These are phyloP conservation scores for Ariopsis seemanni DNA, from an alignment of 2,113 vertebrate genomes.

Conservation along the genomic window DNA sequence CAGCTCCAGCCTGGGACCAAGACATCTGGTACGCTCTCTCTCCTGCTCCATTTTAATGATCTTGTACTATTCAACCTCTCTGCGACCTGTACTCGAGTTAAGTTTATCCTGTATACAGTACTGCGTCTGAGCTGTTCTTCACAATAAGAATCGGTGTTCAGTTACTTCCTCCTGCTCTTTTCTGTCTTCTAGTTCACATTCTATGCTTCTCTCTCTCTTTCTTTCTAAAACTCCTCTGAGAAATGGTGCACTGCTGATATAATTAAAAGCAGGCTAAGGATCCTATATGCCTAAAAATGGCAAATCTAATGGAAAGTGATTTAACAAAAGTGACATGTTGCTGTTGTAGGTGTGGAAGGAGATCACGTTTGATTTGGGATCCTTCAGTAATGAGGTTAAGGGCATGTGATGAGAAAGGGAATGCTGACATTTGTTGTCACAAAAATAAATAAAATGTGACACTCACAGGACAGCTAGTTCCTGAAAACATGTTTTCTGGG, in stretches of 20 bases:
- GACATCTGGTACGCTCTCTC: constrained; percentile 80
- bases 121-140: background rate
- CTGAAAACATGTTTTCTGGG: background rate
- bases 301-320: constrained; percentile 47
- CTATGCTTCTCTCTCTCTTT: background rate
- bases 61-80: background rate
- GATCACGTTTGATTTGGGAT: constrained; percentile 41
- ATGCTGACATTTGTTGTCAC: background rate
- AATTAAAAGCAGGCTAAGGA: constrained; percentile 43
- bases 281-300: constrained; percentile 44
- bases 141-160: no score
- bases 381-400: constrained; percentile 40
- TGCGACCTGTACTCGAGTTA: background rate
- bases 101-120: background rate
- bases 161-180: no score
- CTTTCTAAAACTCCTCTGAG: constrained; percentile 40
- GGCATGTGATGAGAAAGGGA: constrained; percentile 4
- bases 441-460: background rate
- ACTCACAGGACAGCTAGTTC: constrained; percentile 4
- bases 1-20: constrained; percentile 85
- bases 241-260: constrained; percentile 26
- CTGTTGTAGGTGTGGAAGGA: constrained; percentile 34
- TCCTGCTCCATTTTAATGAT: background rate
- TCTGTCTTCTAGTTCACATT: background rate
- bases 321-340: constrained; percentile 41